Percentiles rank a stretch among this genome's conserved stretches.
These are phyloP conservation scores for Imbricaverruca yamaguchii DNA, from an alignment of 2,888 invertebrate species.

Conservation along the genomic window DNA sequence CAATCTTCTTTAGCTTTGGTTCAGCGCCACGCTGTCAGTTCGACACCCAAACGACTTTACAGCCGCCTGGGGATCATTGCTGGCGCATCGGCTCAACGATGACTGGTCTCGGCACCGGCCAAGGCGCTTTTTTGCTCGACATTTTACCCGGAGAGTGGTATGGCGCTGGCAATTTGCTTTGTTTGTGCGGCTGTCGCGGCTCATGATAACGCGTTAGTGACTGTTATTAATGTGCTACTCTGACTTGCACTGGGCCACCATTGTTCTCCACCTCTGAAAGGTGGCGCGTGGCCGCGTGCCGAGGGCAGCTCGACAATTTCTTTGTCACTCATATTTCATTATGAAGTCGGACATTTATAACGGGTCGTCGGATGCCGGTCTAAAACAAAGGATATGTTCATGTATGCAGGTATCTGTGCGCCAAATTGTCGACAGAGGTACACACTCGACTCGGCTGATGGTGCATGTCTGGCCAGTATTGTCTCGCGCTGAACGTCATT, in stretches of 20 bases:
- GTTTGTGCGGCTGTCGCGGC: slow-evolving; percentile 16
- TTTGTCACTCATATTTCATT: slow-evolving; percentile 17
- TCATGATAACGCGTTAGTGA: slow-evolving; percentile 14
- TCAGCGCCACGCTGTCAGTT: too few relatives aligned
- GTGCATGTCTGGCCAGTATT: not conserved
- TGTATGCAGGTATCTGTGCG: not conserved
- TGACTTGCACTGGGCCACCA: slow-evolving; percentile 3
- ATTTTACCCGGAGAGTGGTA: not conserved
- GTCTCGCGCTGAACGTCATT: not conserved
- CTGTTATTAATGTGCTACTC: slow-evolving; percentile 8
- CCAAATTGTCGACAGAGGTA: slow-evolving; percentile 7
- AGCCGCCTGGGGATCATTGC: too few relatives aligned
- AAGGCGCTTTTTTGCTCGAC: not conserved
- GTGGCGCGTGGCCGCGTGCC: not conserved
- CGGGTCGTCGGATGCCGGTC: not conserved
- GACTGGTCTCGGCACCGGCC: too few relatives aligned
- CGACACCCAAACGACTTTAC: too few relatives aligned
- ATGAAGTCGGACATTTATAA: slow-evolving; percentile 12
- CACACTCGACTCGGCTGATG: not conserved
- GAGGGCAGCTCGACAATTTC: not conserved
- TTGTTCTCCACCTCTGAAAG: slow-evolving; percentile 10
- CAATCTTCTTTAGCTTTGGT: not conserved
- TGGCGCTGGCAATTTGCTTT: slow-evolving; percentile 3
- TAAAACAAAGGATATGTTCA: slow-evolving; percentile 17
- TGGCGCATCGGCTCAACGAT: too few relatives aligned